These are phyloP conservation scores for Lutraria rhynchaena DNA, from an alignment of 1,140 invertebrate species.

Conservation along the genomic window DNA sequence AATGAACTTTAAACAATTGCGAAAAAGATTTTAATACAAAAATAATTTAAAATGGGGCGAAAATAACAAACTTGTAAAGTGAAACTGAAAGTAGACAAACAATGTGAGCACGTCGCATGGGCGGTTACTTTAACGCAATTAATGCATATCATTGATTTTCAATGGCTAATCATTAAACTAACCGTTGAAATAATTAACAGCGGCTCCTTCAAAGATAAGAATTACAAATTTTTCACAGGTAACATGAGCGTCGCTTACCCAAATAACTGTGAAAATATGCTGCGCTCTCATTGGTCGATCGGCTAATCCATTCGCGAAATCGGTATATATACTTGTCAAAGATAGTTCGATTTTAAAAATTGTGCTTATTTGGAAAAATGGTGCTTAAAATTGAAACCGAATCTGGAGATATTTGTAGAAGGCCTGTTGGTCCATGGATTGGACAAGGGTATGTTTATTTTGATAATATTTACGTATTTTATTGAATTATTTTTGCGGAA, in stretches of 20 bases:
- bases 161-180: conserved; percentile 25
- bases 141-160: conserved; percentile 16
- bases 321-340: conserved; percentile 56
- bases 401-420: conserved; percentile 16
- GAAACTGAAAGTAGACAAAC: conserved; percentile 26
- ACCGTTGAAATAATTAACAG: conserved; percentile 38
- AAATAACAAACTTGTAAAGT: no score
- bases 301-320: conserved; percentile 36
- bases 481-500: not conserved
- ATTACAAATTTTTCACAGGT: conserved; percentile 45
- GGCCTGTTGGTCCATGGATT: conserved; percentile 41
- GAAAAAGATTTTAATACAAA: no score
- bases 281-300: conserved; percentile 41
- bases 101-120: conserved; percentile 10
- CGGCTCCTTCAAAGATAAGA: conserved; percentile 30
- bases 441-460: conserved; percentile 50
- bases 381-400: conserved; percentile 54
- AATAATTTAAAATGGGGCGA: no score
- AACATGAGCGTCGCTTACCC: conserved; percentile 40
- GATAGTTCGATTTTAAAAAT: conserved; percentile 54
- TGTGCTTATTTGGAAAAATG: conserved; percentile 50
- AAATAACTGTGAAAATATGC: conserved; percentile 8
- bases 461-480: not conserved
- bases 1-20: no score
- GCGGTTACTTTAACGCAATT: conserved; percentile 5